Conservation (phyloP, 2,888 invertebrate genomes). For the Hipparchia semele region DNA sequence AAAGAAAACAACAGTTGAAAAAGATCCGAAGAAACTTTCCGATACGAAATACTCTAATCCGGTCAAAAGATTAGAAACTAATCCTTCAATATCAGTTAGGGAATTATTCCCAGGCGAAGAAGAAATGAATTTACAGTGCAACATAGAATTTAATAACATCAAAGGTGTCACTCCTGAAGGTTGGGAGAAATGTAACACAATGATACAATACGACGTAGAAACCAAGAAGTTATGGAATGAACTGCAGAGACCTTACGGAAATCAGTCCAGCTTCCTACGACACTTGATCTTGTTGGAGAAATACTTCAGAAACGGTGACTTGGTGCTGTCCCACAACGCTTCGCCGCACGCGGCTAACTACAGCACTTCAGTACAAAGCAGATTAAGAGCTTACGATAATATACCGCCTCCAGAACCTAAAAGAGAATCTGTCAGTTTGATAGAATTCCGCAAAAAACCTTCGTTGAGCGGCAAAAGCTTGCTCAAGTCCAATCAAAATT, state of each 20-base stretch:
- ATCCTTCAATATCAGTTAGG: conserved; percentile 92
- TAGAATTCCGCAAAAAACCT: conserved; percentile 75
- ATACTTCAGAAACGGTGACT: conserved; percentile 91
- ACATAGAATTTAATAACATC: conserved; percentile 88
- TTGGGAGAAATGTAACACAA: conserved; percentile 91
- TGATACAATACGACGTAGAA: conserved; percentile 92
- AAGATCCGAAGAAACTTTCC: conserved; percentile 66
- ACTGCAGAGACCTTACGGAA: conserved; percentile 93
- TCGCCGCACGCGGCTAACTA: conserved; percentile 89
- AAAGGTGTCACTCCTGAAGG: conserved; percentile 90
- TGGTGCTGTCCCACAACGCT: conserved; percentile 88
- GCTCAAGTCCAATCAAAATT: conserved; percentile 65
- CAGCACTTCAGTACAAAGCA: conserved; percentile 90
- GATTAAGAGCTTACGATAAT: conserved; percentile 90
- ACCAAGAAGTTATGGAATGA: conserved; percentile 92
- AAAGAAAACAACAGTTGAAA: conserved; percentile 66
- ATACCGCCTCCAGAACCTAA: conserved; percentile 59
- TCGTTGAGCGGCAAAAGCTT: conserved; percentile 73
- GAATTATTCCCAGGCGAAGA: conserved; percentile 93
- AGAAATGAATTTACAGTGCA: conserved; percentile 89
- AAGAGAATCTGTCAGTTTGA: conserved; percentile 65
- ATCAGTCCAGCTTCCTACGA: conserved; percentile 92
- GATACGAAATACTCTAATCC: conserved; percentile 82
- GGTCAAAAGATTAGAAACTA: conserved; percentile 87
- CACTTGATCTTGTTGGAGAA: conserved; percentile 92